Base-by-base conservation (phyloP, 2,113 vertebrate species). In the Dendropsophus ebraccatus region DNA sequence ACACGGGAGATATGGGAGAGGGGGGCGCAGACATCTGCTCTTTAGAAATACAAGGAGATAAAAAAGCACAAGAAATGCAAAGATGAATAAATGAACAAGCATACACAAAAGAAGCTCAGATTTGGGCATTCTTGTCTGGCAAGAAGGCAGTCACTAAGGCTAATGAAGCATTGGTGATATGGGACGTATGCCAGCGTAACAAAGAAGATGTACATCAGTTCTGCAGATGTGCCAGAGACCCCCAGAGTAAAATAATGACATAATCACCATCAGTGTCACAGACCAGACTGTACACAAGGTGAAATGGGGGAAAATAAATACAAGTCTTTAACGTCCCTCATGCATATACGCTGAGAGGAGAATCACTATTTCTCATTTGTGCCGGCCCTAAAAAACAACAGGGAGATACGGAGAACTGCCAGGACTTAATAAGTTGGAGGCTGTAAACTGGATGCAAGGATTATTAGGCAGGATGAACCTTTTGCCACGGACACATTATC, bases 231-330 rank as follows among this genome's bases (percentile, higher is more conserved):
- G 95, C 95, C 95, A 95, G 94, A 94, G 94, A 94, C 95, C 95
- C 90, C 96, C 91, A 94, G 94, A 96, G 95, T 94, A 96, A 96
- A 97, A 98, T 98, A 98, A 98, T 97, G 96, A 97, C 97, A 97
- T 97, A 97, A 97, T 97, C 97, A 97, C 96, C 97, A 97, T 96
- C 95, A 96, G 96, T 97, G 96, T 97, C 96, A 97, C 96, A 96
- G 95, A 96, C 95, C 96, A 97, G 96, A 95, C 96, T 95, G 95
- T 95, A 96, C 96, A 96, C 96, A 98, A 97, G 97, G 97, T 98
- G 97, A 98, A 96, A 93, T 92, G 93, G 92, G 93, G 94, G 91
- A 92, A 93, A 93, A 93, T 90, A 93, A 94, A 93, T 93, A 91
- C 91, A 91, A 88, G 90, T 91, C 91, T 92, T 92, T 90, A 91